A percentile compares a stretch with the other conserved stretches of the same genome.
Evolutionary conservation across 1,140 invertebrate species (phyloP).

Genomic region (Calliphora vicina): DNA sequence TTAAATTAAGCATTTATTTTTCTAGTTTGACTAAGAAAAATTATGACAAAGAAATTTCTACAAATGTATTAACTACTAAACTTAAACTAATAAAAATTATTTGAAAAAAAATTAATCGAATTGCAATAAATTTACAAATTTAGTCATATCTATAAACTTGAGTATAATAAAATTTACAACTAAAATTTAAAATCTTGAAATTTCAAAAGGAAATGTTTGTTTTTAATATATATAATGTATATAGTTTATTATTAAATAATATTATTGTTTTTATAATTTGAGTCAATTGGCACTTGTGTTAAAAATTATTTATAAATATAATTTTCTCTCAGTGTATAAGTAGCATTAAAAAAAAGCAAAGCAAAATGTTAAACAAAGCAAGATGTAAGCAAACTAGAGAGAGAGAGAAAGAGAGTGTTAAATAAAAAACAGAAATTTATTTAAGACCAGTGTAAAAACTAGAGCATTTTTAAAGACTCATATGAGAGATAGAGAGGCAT

Average conservation of each 20-base stretch:
- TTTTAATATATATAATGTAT: constrained; percentile 12
- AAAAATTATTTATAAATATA: constrained; percentile 5
- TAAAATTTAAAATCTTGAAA: neutral
- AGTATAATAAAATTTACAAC: neutral
- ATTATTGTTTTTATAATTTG: constrained; percentile 23
- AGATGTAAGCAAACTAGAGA: neutral
- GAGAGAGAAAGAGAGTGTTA: neutral
- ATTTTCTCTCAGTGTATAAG: constrained; percentile 21
- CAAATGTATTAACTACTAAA: neutral
- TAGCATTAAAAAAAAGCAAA: neutral
- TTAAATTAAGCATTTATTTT: neutral
- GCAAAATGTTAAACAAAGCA: constrained; percentile 13
- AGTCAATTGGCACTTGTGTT: constrained; percentile 40
- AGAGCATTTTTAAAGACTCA: neutral
- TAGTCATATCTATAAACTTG: neutral
- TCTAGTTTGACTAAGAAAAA: constrained; percentile 5
- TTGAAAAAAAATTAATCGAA: neutral
- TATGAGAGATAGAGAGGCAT: neutral
- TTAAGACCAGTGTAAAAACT: neutral
- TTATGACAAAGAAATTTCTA: constrained; percentile 6
- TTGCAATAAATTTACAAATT: neutral
- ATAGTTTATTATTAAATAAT: neutral
- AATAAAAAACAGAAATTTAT: neutral
- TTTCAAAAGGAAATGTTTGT: neutral
- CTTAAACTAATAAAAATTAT: neutral